A percentile compares a stretch with the other conserved stretches of the same genome.
Conservation (phyloP, 2,888 invertebrate species). For the Cheiracanthium punctorium region DNA sequence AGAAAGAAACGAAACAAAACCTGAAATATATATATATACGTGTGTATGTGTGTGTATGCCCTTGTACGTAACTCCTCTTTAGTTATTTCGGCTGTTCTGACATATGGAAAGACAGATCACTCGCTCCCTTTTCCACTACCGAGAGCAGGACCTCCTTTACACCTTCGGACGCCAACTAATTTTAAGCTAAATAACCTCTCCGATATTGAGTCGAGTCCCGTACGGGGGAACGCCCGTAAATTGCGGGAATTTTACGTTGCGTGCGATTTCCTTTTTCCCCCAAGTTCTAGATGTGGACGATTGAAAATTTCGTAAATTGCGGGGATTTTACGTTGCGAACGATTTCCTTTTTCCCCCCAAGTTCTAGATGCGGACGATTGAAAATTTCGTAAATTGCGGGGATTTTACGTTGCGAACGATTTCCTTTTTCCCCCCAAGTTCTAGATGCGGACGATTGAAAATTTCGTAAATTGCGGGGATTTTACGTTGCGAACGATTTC, state of each 20-base stretch:
- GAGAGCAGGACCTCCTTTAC: constrained; percentile 24
- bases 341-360: background rate
- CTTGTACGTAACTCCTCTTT: background rate
- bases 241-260: background rate
- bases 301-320: too few relatives aligned
- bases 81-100: constrained; percentile 9
- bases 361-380: too few relatives aligned
- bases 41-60: too few relatives aligned
- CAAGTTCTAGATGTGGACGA: too few relatives aligned
- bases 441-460: too few relatives aligned
- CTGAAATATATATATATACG: constrained; percentile 1
- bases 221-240: constrained; percentile 10
- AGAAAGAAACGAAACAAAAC: too few relatives aligned
- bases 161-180: constrained; percentile 44
- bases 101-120: constrained; percentile 52
- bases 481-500: too few relatives aligned
- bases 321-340: too few relatives aligned
- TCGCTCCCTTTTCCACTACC: constrained; percentile 21
- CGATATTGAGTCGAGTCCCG: constrained; percentile 25
- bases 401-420: too few relatives aligned
- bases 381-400: too few relatives aligned
- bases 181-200: constrained; percentile 53
- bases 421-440: too few relatives aligned
- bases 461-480: too few relatives aligned
- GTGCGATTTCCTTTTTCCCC: background rate